Evolutionary conservation across 2,113 vertebrate species (phyloP).

Genomic region (Ictalurus punctatus): DNA sequence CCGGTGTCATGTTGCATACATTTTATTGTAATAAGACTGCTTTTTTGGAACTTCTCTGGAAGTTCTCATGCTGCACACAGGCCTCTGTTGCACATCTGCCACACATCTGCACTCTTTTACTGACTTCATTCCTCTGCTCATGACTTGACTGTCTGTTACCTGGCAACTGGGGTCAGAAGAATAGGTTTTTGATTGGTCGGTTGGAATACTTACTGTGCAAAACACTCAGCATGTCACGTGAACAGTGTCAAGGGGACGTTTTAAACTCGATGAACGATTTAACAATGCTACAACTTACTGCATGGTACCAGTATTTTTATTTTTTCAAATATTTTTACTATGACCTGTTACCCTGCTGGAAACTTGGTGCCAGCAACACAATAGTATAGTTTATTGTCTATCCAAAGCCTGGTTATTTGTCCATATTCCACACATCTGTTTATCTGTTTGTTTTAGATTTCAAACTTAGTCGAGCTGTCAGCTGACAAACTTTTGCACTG

Average conservation of each 20-base stretch:
- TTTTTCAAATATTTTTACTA: neutral
- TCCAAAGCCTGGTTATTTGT: neutral
- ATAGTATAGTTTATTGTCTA: neutral
- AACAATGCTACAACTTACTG: conserved; percentile 12
- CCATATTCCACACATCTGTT: neutral
- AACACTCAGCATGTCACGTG: conserved; percentile 25
- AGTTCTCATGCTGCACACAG: conserved; percentile 28
- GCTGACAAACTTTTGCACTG: neutral
- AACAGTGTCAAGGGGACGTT: neutral
- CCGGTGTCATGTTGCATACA: conserved; percentile 19
- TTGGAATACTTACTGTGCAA: conserved; percentile 7
- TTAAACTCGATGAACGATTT: conserved; percentile 23
- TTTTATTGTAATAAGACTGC: conserved; percentile 27
- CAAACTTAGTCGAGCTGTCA: neutral
- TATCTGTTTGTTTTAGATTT: neutral
- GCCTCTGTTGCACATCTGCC: conserved; percentile 49
- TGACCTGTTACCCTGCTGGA: neutral
- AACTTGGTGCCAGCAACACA: neutral
- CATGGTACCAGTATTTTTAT: neutral
- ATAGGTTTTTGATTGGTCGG: conserved; percentile 17
- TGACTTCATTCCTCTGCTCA: conserved; percentile 48
- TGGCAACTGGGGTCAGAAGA: conserved; percentile 42
- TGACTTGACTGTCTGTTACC: conserved; percentile 41
- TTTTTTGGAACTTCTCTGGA: conserved; percentile 1
- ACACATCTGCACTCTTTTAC: conserved; percentile 50